Evolutionary conservation across 1,140 invertebrate genomes (phyloP).

Genomic region (Anoplolepis gracilipes): DNA sequence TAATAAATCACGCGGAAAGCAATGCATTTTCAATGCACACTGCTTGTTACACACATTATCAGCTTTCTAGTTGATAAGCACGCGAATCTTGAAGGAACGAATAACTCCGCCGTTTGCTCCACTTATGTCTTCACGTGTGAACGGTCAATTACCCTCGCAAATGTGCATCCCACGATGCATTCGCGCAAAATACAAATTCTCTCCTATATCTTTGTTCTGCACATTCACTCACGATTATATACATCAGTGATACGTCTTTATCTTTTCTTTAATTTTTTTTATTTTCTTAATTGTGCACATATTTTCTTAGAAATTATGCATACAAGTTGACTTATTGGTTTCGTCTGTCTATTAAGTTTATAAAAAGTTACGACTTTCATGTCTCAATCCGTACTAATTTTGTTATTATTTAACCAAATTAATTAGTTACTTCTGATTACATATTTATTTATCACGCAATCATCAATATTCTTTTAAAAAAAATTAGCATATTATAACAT

Average conservation of each 20-base stretch:
- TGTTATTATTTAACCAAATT: neutral
- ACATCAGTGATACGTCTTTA: conserved; percentile 23
- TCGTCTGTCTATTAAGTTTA: neutral
- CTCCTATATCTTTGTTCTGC: neutral
- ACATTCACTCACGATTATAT: neutral
- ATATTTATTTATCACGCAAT: neutral
- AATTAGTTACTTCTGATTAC: neutral
- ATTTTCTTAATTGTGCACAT: neutral
- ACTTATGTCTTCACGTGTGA: conserved; percentile 28
- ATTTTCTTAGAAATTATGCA: neutral
- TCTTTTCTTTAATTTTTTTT: conserved; percentile 4
- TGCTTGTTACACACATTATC: conserved; percentile 34
- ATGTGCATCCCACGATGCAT: conserved; percentile 30
- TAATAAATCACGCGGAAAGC: conserved; percentile 6
- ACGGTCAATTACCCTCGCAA: conserved; percentile 59
- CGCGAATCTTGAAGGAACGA: conserved; percentile 44
- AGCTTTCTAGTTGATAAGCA: conserved; percentile 69
- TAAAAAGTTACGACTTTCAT: neutral
- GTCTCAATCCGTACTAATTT: neutral
- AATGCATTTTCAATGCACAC: neutral
- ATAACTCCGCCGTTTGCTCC: conserved; percentile 29
- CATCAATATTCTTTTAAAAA: neutral
- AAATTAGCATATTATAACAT: too few species aligned
- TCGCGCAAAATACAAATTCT: conserved; percentile 18
- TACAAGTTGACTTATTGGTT: neutral